These are phyloP conservation scores for Microctonus hyperodae DNA, from an alignment of 2,888 invertebrate species.

Conservation along the genomic window DNA sequence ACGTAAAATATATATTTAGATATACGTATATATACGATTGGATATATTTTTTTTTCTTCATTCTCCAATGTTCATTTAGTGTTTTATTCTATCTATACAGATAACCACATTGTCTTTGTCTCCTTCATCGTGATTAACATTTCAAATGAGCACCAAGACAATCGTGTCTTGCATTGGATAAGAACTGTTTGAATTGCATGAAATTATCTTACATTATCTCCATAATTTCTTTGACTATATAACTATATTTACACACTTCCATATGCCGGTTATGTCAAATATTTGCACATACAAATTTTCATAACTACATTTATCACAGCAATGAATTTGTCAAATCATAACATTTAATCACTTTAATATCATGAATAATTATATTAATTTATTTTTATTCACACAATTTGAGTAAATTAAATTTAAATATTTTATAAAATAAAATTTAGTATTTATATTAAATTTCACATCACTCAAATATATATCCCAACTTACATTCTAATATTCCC, in stretches of 20 bases:
- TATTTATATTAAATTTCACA: too few species aligned
- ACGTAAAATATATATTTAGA: neutral
- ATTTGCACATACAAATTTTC: neutral
- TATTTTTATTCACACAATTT: too few species aligned
- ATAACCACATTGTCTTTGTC: neutral
- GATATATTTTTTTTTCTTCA: neutral
- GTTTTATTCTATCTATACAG: neutral
- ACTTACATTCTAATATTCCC: too few species aligned
- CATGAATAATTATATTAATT: too few species aligned
- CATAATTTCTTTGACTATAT: neutral
- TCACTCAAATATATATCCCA: too few species aligned
- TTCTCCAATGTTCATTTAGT: neutral
- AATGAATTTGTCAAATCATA: neutral
- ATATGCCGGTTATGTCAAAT: too few species aligned
- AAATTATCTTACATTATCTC: constrained; percentile 27
- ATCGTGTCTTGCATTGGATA: constrained; percentile 17
- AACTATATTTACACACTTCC: too few species aligned
- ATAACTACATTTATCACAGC: neutral
- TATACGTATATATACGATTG: neutral
- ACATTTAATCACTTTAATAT: too few species aligned
- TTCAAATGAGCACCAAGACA: constrained; percentile 24
- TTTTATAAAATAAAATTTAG: too few species aligned
- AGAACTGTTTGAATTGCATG: constrained; percentile 21
- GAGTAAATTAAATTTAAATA: too few species aligned
- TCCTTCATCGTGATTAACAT: constrained; percentile 1